Percentiles rank a stretch among this genome's conserved stretches.
These are phyloP conservation scores for Pagrus major DNA, from an alignment of 2,113 vertebrate genomes.

Conservation along the genomic window DNA sequence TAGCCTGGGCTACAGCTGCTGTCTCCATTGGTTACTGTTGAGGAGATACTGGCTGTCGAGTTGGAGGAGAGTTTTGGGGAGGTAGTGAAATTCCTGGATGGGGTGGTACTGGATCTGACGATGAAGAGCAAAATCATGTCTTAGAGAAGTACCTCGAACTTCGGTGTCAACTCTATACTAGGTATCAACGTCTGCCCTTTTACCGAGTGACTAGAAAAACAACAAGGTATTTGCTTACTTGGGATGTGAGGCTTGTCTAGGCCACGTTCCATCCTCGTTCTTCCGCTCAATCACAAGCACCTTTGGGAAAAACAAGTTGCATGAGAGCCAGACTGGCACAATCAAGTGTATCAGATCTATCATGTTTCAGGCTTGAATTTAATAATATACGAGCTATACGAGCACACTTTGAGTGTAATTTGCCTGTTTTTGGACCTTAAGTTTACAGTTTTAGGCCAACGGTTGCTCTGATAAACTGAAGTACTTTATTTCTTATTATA, in stretches of 20 bases:
- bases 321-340: constrained; percentile 29
- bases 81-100: constrained; percentile 95
- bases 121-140: constrained; percentile 41
- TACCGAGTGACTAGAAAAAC: neutral
- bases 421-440: neutral
- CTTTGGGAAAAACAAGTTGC: constrained; percentile 79
- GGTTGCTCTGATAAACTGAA: neutral
- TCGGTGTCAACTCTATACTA: neutral
- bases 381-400: neutral
- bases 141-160: neutral
- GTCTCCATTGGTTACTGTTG: constrained; percentile 94
- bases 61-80: constrained; percentile 94
- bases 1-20: constrained; percentile 89
- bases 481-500: neutral
- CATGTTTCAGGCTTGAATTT: constrained; percentile 14
- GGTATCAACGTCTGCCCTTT: neutral
- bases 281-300: constrained; percentile 95
- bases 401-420: neutral
- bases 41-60: constrained; percentile 90
- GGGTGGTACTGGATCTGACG: constrained; percentile 91
- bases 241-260: constrained; percentile 88
- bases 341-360: constrained; percentile 19
- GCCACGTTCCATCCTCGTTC: constrained; percentile 97
- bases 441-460: neutral
- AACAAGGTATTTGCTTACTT: constrained; percentile 85